Conservation (phyloP, 1,140 invertebrate species). For the Bursaphelenchus mucronatus region DNA sequence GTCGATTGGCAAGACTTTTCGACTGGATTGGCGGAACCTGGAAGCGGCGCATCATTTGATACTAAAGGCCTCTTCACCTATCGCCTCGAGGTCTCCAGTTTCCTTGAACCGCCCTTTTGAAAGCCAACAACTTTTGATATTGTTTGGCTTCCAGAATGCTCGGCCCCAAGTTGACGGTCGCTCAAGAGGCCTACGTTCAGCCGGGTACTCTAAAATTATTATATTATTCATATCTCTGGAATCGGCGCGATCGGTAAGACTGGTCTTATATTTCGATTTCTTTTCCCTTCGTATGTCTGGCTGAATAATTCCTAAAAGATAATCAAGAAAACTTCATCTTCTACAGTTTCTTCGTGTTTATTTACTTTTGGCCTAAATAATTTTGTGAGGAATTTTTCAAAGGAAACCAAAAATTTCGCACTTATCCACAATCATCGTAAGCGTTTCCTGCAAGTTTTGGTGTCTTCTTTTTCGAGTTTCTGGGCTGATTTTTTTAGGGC, state of each 20-base stretch:
- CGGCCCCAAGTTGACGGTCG: no score
- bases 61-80: no score
- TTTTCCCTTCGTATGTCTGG: no score
- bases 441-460: not conserved
- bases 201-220: conserved; percentile 47
- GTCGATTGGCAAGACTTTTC: no score
- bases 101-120: no score
- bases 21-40: no score
- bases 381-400: not conserved
- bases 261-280: conserved; percentile 9
- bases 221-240: conserved; percentile 60
- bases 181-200: conserved; percentile 39
- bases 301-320: not conserved
- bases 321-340: not conserved
- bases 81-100: no score
- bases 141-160: no score
- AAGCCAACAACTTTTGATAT: no score
- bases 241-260: conserved; percentile 51
- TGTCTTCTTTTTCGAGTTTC: conserved; percentile 6
- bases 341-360: conserved; percentile 2
- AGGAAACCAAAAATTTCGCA: not conserved
- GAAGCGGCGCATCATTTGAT: no score
- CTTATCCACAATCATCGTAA: not conserved
- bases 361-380: not conserved
- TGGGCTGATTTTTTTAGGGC: conserved; percentile 11